phyloP scores from a whole-genome alignment of 2,888 invertebrate genomes.

The Cotesia congregata region DNA sequence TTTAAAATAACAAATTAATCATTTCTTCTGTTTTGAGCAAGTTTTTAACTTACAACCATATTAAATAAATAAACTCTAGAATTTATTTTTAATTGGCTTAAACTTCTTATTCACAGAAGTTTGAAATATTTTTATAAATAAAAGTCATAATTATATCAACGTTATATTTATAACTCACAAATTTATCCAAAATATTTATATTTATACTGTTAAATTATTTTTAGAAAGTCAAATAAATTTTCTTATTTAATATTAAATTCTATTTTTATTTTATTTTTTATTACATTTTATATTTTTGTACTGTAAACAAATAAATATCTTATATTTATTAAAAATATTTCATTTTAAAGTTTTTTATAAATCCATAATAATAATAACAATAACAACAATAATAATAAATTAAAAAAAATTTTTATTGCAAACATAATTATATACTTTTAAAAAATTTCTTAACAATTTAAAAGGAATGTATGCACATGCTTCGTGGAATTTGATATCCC shows the following conservation, averaged over 20 bases:
- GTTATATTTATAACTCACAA: background rate
- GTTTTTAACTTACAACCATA: too few species aligned
- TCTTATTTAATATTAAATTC: background rate
- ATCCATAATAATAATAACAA: background rate
- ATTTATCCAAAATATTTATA: background rate
- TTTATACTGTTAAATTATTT: background rate
- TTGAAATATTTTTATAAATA: background rate
- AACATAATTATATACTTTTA: constrained; percentile 14
- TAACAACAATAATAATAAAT: too few species aligned
- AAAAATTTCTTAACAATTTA: constrained; percentile 13
- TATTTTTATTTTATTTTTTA: background rate
- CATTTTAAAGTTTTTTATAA: background rate
- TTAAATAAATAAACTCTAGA: background rate
- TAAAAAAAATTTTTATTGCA: background rate
- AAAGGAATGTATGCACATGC: constrained; percentile 5
- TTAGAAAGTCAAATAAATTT: background rate
- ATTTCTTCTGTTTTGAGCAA: too few species aligned
- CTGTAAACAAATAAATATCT: background rate
- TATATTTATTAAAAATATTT: background rate
- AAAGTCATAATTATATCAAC: background rate
- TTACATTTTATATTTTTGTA: background rate
- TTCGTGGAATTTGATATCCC: constrained; percentile 36
- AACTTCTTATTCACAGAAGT: background rate
- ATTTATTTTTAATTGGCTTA: background rate
- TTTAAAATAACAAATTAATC: too few species aligned